phyloP scores from a whole-genome alignment of 2,113 vertebrate species.

The Sclerurus mexicanus region DNA sequence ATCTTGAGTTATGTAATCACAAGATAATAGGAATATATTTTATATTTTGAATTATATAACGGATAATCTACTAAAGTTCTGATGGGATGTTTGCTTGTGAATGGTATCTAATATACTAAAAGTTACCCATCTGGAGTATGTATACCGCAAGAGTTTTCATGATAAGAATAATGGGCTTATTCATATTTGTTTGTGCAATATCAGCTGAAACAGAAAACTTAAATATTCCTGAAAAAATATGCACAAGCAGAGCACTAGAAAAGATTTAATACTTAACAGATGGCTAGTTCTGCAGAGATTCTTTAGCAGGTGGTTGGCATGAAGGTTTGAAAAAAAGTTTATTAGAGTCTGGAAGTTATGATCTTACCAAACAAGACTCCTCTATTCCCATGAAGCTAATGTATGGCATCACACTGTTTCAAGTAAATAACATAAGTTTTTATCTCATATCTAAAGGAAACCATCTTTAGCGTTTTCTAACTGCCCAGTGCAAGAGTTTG shows the following conservation, averaged over 20 bases:
- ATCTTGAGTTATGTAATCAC: neutral
- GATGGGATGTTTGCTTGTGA: neutral
- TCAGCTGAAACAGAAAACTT: conserved; percentile 11
- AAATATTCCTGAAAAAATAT: conserved; percentile 18
- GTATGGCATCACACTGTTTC: neutral
- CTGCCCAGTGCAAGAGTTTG: neutral
- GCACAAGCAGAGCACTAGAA: neutral
- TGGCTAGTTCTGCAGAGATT: conserved; percentile 33
- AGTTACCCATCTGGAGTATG: neutral
- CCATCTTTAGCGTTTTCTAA: neutral
- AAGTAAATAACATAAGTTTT: neutral
- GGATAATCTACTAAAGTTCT: neutral
- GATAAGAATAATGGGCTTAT: neutral
- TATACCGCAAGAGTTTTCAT: neutral
- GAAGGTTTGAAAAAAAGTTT: conserved; percentile 35
- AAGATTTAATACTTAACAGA: conserved; percentile 60
- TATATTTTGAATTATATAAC: neutral
- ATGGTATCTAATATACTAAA: neutral
- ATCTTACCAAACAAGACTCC: neutral
- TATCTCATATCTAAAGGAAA: neutral
- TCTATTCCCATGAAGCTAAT: neutral
- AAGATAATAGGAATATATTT: neutral
- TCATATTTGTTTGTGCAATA: conserved; percentile 40
- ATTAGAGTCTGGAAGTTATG: neutral
- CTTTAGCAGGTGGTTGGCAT: conserved; percentile 64